Evolutionary conservation across 2,113 vertebrate species (phyloP).

Genomic region (Eurypyga helias): DNA sequence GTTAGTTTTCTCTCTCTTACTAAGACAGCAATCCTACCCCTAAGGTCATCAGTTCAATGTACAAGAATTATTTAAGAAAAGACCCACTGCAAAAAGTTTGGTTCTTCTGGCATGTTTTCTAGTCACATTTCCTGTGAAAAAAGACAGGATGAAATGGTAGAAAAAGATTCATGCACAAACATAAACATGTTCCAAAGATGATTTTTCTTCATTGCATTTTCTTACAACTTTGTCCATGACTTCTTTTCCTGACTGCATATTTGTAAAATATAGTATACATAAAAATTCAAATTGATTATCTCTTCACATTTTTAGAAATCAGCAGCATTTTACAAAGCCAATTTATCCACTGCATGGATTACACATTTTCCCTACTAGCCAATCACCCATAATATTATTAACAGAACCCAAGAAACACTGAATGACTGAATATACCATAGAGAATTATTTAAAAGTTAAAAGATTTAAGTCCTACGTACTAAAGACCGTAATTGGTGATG

Average conservation of each 20-base stretch:
- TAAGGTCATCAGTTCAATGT: not conserved
- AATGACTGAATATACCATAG: not conserved
- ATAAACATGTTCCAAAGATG: accelerated
- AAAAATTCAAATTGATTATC: not conserved
- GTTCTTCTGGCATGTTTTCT: not conserved
- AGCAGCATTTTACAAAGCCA: not conserved
- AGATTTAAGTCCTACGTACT: not conserved
- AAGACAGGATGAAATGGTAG: not conserved
- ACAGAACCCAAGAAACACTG: not conserved
- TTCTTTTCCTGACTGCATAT: not conserved
- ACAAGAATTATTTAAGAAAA: not conserved
- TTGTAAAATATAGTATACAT: not conserved
- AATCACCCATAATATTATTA: not conserved
- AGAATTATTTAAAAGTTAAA: not conserved
- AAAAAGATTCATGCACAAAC: not conserved
- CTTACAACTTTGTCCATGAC: not conserved
- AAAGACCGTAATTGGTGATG: not conserved
- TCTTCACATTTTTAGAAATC: not conserved
- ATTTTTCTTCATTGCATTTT: not conserved
- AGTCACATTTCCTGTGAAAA: not conserved
- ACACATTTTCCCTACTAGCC: not conserved
- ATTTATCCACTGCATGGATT: accelerated
- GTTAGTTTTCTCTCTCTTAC: not conserved
- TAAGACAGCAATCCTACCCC: not conserved
- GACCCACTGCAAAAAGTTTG: accelerated